Conservation (phyloP, 2,113 vertebrate species). For the Hyperopisus bebe region DNA sequence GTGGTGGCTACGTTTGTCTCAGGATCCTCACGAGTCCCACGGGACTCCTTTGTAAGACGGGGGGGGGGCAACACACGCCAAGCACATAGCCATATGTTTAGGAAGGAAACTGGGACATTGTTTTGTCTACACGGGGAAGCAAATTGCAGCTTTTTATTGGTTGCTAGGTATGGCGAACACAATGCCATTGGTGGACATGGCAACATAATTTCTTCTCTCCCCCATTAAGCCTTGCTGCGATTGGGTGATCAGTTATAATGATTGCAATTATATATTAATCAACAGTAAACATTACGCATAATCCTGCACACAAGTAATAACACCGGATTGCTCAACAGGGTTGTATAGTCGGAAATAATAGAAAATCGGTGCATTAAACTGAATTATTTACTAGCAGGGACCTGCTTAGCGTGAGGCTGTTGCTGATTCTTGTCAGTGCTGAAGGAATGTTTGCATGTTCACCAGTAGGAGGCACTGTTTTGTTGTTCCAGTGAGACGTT, state of each 20-base stretch:
- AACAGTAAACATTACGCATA: background rate
- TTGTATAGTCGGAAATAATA: background rate
- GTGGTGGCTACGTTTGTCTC: background rate
- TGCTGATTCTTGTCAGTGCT: background rate
- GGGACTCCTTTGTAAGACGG: background rate
- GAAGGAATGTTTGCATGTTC: background rate
- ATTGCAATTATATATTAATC: slow-evolving; percentile 5
- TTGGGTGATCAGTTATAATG: background rate
- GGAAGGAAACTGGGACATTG: background rate
- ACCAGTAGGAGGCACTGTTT: background rate
- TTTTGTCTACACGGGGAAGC: background rate
- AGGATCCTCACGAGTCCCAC: background rate
- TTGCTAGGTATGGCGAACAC: background rate
- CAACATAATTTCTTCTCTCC: background rate
- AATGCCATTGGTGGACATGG: background rate
- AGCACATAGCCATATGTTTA: background rate
- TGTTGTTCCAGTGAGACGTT: background rate
- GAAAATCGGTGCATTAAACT: background rate
- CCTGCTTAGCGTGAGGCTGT: background rate
- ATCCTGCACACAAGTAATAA: background rate
- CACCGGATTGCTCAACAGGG: background rate
- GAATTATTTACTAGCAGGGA: background rate
- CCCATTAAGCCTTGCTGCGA: background rate
- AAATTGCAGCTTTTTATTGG: background rate
- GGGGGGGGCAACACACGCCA: background rate